These are phyloP conservation scores for Tachysurus vachellii DNA, from an alignment of 2,113 vertebrate genomes.

Conservation along the genomic window DNA sequence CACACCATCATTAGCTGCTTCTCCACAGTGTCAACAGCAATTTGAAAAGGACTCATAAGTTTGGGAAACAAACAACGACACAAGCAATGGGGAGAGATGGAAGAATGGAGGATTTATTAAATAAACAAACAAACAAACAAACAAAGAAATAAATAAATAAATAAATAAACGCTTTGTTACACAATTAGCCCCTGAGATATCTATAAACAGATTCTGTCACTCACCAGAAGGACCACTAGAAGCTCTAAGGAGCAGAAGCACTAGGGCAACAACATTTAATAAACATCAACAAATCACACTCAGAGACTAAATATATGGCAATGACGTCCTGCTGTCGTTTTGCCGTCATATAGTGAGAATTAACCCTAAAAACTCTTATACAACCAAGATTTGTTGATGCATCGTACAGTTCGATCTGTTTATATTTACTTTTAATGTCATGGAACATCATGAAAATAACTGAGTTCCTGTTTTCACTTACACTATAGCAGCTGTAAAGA, in stretches of 20 bases:
- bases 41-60: slow-evolving; percentile 89
- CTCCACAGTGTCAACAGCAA: slow-evolving; percentile 99
- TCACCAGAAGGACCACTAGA: slow-evolving; percentile 57
- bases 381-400: neutral
- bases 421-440: neutral
- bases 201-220: slow-evolving; percentile 75
- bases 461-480: neutral
- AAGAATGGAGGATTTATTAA: slow-evolving; percentile 54
- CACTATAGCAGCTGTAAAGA: neutral
- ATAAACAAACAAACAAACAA: slow-evolving; percentile 53
- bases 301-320: neutral
- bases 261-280: too few relatives aligned
- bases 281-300: neutral
- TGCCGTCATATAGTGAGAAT: neutral
- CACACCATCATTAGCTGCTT: slow-evolving; percentile 99
- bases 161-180: slow-evolving; percentile 27
- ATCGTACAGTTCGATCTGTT: neutral
- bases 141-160: neutral
- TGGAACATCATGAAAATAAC: neutral
- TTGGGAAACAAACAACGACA: slow-evolving; percentile 86
- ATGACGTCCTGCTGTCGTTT: neutral
- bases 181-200: slow-evolving; percentile 68
- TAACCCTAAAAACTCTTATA: neutral
- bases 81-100: slow-evolving; percentile 77
- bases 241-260: slow-evolving; percentile 44